These are phyloP conservation scores for Poecile montanus DNA, from an alignment of 2,797 vertebrate species.

Conservation along the genomic window DNA sequence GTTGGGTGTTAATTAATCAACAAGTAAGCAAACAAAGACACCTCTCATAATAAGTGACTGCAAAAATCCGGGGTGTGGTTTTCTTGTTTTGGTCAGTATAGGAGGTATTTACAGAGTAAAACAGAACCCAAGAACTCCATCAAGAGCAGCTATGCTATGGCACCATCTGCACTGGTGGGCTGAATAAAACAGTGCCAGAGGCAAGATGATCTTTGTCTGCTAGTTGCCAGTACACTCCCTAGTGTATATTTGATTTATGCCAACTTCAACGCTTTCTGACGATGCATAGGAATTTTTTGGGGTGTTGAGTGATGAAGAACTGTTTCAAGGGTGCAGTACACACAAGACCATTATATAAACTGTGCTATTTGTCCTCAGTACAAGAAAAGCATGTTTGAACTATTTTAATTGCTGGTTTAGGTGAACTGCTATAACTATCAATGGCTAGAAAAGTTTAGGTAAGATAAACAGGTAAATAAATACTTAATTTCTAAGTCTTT, in stretches of 20 bases:
- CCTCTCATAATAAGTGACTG: rapidly evolving
- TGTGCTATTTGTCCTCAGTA: not conserved
- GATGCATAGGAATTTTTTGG: not conserved
- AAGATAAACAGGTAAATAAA: not conserved
- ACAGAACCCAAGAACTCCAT: not conserved
- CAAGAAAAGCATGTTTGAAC: not conserved
- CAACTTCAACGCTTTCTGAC: not conserved
- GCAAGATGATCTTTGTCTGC: not conserved
- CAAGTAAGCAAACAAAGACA: not conserved
- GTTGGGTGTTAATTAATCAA: not conserved
- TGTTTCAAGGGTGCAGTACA: not conserved
- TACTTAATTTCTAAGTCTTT: not conserved
- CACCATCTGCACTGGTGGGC: not conserved
- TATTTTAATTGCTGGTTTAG: not conserved
- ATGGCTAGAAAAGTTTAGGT: not conserved
- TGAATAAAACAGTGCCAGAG: not conserved
- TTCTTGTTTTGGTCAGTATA: not conserved
- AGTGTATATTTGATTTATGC: not conserved
- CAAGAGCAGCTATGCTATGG: not conserved
- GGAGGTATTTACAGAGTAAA: not conserved
- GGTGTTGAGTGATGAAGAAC: not conserved
- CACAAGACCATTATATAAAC: not conserved
- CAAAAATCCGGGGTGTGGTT: not conserved
- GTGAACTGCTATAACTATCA: not conserved
- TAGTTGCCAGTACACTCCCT: not conserved